A percentile compares a stretch with the other conserved stretches of the same genome.
Evolutionary conservation across 2,797 vertebrate species (phyloP).

Genomic region (Hydrocynus forskahlii): DNA sequence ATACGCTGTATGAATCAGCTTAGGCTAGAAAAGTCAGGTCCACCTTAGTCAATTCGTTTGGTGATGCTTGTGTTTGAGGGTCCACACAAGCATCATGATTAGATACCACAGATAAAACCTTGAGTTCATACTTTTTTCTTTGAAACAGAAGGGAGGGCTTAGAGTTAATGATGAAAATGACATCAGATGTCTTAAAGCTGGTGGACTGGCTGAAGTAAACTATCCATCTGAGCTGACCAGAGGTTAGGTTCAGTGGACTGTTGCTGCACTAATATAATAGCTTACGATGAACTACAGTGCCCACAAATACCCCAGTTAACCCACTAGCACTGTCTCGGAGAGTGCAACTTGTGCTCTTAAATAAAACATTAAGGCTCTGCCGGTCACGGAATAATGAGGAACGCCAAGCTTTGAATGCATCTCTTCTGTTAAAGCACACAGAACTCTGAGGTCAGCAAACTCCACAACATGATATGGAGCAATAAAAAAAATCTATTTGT

Average conservation of each 20-base stretch:
- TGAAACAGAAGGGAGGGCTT: too few relatives aligned
- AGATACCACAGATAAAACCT: too few relatives aligned
- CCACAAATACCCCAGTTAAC: slow-evolving; percentile 15
- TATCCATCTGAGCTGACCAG: neutral
- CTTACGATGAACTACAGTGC: neutral
- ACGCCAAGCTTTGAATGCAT: neutral
- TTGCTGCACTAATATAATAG: neutral
- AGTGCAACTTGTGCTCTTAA: neutral
- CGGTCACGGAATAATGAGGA: neutral
- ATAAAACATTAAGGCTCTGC: neutral
- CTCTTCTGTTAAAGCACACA: slow-evolving; percentile 10
- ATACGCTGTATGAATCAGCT: too few relatives aligned
- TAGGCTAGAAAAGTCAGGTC: too few relatives aligned
- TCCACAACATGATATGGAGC: slow-evolving; percentile 10
- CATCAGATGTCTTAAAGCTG: neutral
- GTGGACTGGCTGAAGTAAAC: neutral
- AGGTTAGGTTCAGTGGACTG: neutral
- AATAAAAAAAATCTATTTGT: slow-evolving; percentile 22
- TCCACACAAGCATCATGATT: too few relatives aligned
- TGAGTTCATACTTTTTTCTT: neutral
- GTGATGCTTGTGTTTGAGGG: too few relatives aligned
- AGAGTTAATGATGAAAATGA: neutral
- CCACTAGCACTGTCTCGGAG: neutral
- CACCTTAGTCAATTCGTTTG: too few relatives aligned
- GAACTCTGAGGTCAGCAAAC: slow-evolving; percentile 30